Conservation (phyloP, 2,113 vertebrate species). For the Stegostoma tigrinum region DNA sequence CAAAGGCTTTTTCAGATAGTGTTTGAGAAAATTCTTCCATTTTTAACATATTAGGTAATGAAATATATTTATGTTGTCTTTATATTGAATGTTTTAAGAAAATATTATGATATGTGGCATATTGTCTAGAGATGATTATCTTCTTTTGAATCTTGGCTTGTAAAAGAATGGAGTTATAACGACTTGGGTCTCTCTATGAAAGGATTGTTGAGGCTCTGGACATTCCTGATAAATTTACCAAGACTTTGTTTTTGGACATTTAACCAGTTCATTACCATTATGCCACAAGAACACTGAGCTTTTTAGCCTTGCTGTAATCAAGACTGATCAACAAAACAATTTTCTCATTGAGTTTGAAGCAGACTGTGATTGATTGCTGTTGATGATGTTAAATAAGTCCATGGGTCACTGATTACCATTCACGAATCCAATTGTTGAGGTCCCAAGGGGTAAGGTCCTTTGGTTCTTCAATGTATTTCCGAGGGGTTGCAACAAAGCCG, state of each 20-base stretch:
- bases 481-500: not conserved
- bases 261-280: too few relatives aligned
- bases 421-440: not conserved
- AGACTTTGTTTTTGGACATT: not conserved
- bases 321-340: not conserved
- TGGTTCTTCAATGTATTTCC: not conserved
- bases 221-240: not conserved
- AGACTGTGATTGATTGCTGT: not conserved
- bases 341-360: not conserved
- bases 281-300: too few relatives aligned
- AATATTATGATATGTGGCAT: not conserved
- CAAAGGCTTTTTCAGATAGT: not conserved
- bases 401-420: not conserved
- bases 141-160: conserved; percentile 21
- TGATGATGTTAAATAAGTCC: not conserved
- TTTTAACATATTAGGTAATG: not conserved
- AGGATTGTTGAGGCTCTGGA: too few relatives aligned
- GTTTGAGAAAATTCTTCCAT: not conserved
- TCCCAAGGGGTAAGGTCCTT: not conserved
- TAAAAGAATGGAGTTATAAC: not conserved
- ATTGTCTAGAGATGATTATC: not conserved
- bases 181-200: not conserved
- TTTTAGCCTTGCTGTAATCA: not conserved
- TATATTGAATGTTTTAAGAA: not conserved
- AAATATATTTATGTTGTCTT: not conserved